Evolutionary conservation across 2,888 invertebrate genomes (phyloP).

Genomic region (Oconnorella tubifera): DNA sequence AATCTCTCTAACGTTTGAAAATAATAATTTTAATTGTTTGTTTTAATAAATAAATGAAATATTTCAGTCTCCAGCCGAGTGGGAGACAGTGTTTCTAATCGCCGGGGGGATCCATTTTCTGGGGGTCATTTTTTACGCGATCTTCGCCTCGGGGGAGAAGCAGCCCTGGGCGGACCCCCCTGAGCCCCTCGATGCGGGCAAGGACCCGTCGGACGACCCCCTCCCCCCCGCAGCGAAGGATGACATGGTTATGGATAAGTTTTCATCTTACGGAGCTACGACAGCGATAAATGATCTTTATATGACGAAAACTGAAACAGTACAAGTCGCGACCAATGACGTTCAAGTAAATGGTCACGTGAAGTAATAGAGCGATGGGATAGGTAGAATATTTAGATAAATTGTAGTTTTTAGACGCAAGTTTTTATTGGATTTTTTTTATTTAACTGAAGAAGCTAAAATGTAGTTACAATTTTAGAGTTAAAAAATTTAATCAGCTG

Average conservation of each 20-base stretch:
- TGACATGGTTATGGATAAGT: constrained; percentile 12
- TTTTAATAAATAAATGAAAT: too few species aligned
- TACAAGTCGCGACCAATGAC: constrained; percentile 2
- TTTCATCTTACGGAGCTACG: constrained; percentile 8
- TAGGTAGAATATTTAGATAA: too few species aligned
- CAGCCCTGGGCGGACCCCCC: constrained; percentile 95
- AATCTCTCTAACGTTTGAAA: too few species aligned
- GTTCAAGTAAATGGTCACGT: constrained; percentile 11
- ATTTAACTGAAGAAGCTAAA: too few species aligned
- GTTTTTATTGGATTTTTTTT: too few species aligned
- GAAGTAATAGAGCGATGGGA: too few species aligned
- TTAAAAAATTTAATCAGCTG: too few species aligned
- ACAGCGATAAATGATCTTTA: constrained; percentile 8
- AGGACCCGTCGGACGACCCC: constrained; percentile 27
- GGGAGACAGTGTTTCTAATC: constrained; percentile 90
- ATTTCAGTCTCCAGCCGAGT: constrained; percentile 70
- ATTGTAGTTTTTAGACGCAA: too few species aligned
- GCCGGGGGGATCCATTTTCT: constrained; percentile 93
- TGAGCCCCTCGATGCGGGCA: constrained; percentile 66
- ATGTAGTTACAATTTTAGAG: too few species aligned
- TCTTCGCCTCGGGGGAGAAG: constrained; percentile 96
- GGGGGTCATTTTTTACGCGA: constrained; percentile 92
- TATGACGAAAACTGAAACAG: constrained; percentile 9
- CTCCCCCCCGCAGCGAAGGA: constrained; percentile 27
- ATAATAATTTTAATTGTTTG: too few species aligned